Percentiles rank a stretch among this genome's conserved stretches.
Evolutionary conservation across 2,797 vertebrate genomes (phyloP).

Genomic region (Varecia variegata): DNA sequence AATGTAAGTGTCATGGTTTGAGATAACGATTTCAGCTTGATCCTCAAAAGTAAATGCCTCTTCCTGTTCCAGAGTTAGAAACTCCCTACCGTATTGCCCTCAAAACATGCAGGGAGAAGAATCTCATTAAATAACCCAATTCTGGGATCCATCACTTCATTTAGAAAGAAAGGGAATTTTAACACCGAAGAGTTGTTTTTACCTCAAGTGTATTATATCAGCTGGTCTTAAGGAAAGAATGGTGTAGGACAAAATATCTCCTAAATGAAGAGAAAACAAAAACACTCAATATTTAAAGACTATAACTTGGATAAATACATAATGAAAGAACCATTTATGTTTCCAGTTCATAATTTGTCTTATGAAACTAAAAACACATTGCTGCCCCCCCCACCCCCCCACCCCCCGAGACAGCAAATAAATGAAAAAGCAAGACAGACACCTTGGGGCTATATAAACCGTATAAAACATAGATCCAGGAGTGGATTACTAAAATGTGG

Average conservation of each 20-base stretch:
- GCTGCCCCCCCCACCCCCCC: too few species aligned
- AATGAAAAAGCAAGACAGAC: neutral
- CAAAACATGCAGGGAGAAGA: neutral
- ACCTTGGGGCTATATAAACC: neutral
- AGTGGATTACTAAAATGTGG: too few species aligned
- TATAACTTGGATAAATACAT: neutral
- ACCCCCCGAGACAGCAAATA: too few species aligned
- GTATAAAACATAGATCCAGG: neutral
- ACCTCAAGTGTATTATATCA: neutral
- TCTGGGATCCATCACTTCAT: neutral
- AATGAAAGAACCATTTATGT: neutral
- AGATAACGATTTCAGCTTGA: neutral
- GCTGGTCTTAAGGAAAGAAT: neutral
- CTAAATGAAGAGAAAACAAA: neutral
- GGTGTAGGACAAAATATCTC: neutral
- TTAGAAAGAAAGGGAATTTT: neutral
- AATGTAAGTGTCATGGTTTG: neutral
- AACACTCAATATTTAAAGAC: neutral
- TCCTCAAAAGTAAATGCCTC: neutral
- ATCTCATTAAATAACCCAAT: neutral
- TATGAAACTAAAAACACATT: neutral
- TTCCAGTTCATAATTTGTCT: neutral
- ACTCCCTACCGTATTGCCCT: neutral
- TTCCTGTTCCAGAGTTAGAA: neutral
- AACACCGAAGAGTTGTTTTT: neutral